phyloP scores from a whole-genome alignment of 2,113 vertebrate species.

The Psammodynastes pulverulentus region DNA sequence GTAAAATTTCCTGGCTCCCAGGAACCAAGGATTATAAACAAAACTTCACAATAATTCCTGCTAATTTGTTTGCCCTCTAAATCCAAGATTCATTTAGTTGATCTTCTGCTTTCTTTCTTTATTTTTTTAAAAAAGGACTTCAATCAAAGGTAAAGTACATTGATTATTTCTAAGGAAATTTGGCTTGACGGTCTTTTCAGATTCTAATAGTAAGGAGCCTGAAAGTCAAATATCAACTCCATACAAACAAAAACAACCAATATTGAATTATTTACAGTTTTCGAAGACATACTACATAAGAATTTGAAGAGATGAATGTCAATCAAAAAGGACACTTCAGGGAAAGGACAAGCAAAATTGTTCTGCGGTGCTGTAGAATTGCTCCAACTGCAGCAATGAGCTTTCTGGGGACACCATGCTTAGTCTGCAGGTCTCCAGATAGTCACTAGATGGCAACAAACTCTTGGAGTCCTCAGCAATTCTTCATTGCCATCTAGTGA shows the following conservation, averaged over 20 bases:
- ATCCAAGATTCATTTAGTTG: neutral
- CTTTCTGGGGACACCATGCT: neutral
- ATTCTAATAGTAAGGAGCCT: neutral
- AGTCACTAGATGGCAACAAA: neutral
- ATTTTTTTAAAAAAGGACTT: neutral
- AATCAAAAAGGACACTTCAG: neutral
- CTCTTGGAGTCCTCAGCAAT: neutral
- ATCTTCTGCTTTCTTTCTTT: neutral
- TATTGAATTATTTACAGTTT: neutral
- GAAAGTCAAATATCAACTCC: neutral
- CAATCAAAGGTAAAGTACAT: neutral
- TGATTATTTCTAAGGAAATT: neutral
- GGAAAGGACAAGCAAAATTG: neutral
- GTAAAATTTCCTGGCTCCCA: conserved; percentile 47
- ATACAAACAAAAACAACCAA: neutral
- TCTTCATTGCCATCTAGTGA: neutral
- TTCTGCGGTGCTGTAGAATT: neutral
- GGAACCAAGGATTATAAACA: neutral
- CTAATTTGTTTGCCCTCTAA: neutral
- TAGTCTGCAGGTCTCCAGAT: neutral
- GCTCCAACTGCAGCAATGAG: neutral
- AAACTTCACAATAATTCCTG: conserved; percentile 34
- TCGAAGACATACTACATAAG: neutral
- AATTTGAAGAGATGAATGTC: neutral
- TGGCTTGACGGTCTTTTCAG: neutral